phyloP scores from a whole-genome alignment of 2,888 invertebrate genomes.

The Nudaria mundana region DNA sequence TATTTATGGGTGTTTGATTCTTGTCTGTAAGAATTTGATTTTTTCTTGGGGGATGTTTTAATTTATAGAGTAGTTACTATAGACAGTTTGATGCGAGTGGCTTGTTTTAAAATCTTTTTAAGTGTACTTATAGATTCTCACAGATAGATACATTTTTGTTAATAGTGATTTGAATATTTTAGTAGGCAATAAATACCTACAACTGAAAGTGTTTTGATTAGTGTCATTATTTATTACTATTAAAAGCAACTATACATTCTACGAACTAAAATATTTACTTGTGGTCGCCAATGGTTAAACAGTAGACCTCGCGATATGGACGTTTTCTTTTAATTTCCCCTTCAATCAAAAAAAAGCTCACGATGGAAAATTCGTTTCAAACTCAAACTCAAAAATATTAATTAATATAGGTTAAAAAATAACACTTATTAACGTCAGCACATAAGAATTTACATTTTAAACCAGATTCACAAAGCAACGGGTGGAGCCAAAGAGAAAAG shows the following conservation, averaged over 20 bases:
- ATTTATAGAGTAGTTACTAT: constrained; percentile 63
- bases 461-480: no score
- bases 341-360: no score
- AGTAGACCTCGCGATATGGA: no score
- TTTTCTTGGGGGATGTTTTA: constrained; percentile 52
- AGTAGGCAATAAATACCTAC: constrained; percentile 21
- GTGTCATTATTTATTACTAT: neutral
- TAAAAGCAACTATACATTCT: neutral
- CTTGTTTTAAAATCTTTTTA: constrained; percentile 32
- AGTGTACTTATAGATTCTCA: constrained; percentile 22
- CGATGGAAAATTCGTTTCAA: no score
- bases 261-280: neutral
- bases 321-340: no score
- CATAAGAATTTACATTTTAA: no score
- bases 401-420: no score
- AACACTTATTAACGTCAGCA: no score
- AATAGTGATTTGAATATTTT: constrained; percentile 22
- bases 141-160: constrained; percentile 10
- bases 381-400: no score
- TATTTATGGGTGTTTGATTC: constrained; percentile 67
- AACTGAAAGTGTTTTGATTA: constrained; percentile 4
- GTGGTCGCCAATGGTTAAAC: no score
- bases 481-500: no score
- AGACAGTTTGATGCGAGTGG: constrained; percentile 50
- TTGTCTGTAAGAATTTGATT: constrained; percentile 51